Base-by-base conservation (phyloP, 2,888 invertebrate genomes). In the Listrodromus nycthemerus region DNA sequence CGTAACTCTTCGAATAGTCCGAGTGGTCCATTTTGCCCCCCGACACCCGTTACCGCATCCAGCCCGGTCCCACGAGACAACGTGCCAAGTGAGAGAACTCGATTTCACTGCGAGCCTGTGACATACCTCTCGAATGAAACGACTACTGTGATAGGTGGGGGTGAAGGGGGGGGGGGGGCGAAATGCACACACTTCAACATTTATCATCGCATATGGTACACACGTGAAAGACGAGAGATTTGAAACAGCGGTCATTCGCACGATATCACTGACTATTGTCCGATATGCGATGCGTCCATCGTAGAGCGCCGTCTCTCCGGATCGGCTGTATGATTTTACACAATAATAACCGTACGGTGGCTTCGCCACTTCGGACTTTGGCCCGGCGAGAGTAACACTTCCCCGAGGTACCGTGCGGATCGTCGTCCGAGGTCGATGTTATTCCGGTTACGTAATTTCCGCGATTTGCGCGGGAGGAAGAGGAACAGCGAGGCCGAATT, bases 401-500 rank as follows among this genome's bases (percentile, higher is more conserved):
- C 19, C 37, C 13, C 41, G 37, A 37, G 52, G 8, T 55, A 41
- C 41, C 37, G 74, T 58, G 48, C 7, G 27, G 37, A 48, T 27
- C 27, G 8, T 7, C 33, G 75, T 41, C 33, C 27, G 21, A 33
- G 50, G 24, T 52, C 50, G 19, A 65, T 37, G 21, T 52, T 65
- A 33, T 75, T 52, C 66, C 27, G 58, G 58, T 78, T 78, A 88
- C 90, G 90, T 89, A 89, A 89, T 85, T 89, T 89, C 90, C 89
- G 85, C 87, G 85, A 80, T 74, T 63, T 61, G 24, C 55, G n/a
- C 61, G 58, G 37, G 48, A 50, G 52, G 24, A 69, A 61, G 69
- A 78, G 77, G 84, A 87, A 88, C 85, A 82, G 81, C 74, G 80
- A 85, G 76, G 74, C 85, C 88, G 89, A 89, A 90, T 90, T 88